Conservation (phyloP, 2,113 vertebrate species). For the Psephotus haematonotus region DNA sequence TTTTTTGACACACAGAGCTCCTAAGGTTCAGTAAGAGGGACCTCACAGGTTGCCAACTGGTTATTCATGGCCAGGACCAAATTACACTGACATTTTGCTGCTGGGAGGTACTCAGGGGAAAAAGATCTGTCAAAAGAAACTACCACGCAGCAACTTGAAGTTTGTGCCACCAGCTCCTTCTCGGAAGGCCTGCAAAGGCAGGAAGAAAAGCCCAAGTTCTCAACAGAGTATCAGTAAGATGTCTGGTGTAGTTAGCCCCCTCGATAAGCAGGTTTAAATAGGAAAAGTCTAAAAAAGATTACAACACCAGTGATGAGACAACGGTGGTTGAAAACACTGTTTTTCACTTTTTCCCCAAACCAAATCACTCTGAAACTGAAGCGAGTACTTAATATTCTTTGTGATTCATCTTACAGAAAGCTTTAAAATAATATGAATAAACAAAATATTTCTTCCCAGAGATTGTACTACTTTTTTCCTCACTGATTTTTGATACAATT, state of each 20-base stretch:
- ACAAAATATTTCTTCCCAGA: not conserved
- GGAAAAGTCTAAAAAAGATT: not conserved
- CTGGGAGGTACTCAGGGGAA: not conserved
- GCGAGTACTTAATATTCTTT: not conserved
- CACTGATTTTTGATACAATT: not conserved
- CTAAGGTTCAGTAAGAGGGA: constrained; percentile 6
- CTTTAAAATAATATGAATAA: not conserved
- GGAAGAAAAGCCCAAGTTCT: not conserved
- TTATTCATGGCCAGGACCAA: constrained; percentile 21
- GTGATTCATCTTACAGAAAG: not conserved
- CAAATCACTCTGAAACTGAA: not conserved
- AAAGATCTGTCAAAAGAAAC: constrained; percentile 49
- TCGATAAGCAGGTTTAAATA: not conserved
- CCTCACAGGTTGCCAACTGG: constrained; percentile 36
- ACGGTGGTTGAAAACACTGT: not conserved
- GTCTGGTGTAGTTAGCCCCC: not conserved
- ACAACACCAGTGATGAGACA: not conserved
- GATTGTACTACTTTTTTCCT: not conserved
- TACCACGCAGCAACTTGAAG: not conserved
- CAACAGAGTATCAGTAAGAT: not conserved
- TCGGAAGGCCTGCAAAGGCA: not conserved
- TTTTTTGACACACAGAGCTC: not conserved
- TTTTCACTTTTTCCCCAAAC: not conserved
- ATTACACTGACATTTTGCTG: constrained; percentile 34
- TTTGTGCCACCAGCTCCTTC: not conserved